Base-by-base conservation (phyloP, 2,888 invertebrate genomes). In the Cataglyphis rosenhaueri region DNA sequence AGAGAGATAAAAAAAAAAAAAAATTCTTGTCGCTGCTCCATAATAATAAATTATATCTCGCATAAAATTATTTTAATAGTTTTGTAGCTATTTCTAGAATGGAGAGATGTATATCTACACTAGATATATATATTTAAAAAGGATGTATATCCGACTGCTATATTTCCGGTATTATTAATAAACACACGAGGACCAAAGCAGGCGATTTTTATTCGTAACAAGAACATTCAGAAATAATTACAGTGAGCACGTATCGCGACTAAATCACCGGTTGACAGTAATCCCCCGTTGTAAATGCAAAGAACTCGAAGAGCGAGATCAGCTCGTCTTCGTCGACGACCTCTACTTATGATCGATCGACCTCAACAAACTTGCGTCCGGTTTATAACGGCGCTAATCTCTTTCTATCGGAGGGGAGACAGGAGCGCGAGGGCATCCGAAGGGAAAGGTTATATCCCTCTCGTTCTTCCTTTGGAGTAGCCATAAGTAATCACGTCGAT, bases 381-480 rank as follows among this genome's bases (percentile, higher is more conserved):
- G 76, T 86, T 89, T 88, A 88, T 91, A 90, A 90, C 91, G 87
- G 89, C 86, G 85, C 90, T 89, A 91, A 91, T 91, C 89, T 91
- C 83, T 81, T 84, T 85, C 85, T 90, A 91, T 84, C 90, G 82
- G 76, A 74, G 75, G 52, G 70, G 83, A 70, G 84, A 78, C 78
- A 82, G 78, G 64, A 52, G 64, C 52, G 62, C 61, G 82, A 66
- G 85, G 84, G 62, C 70, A 78, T 59, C 35, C 21, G 62, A 59
- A 48, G 82, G 74, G 59, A 75, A 74, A 66, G 82, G 78, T 79
- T 82, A 70, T 65, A 79, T 81, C 84, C 44, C 66, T 32, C 25
- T 8, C n/a, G 2, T n/a, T 8, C 52, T 8, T 8, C 8, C 18
- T 6, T n/a, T 55, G 81, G 62, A 84, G 83, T 85, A 78, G 81